phyloP scores from a whole-genome alignment of 2,113 vertebrate genomes.

The Budorcas taxicolor region DNA sequence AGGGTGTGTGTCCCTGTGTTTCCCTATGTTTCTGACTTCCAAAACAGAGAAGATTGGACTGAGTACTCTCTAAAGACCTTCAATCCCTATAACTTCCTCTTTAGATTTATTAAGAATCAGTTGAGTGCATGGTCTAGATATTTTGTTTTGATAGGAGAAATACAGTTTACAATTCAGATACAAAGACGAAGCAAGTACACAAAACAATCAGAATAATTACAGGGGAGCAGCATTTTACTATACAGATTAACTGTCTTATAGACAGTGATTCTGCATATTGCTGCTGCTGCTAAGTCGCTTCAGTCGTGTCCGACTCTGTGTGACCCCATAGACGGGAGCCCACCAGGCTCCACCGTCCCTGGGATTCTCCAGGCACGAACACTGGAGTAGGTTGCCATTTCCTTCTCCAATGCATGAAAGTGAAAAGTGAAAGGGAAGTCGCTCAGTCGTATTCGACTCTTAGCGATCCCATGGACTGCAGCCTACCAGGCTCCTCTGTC shows the following conservation, averaged over 20 bases:
- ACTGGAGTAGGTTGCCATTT: too few relatives aligned
- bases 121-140: not conserved
- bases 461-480: too few relatives aligned
- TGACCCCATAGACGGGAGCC: too few relatives aligned
- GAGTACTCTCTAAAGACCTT: not conserved
- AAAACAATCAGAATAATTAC: not conserved
- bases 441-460: too few relatives aligned
- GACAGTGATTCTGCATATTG: not conserved
- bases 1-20: not conserved
- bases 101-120: not conserved
- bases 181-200: not conserved
- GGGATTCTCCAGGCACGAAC: too few relatives aligned
- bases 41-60: not conserved
- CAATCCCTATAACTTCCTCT: not conserved
- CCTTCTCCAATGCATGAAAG: too few relatives aligned
- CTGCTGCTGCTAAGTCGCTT: too few relatives aligned
- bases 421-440: too few relatives aligned
- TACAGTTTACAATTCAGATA: not conserved
- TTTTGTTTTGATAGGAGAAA: conserved; percentile 13
- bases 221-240: not conserved
- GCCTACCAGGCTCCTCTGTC: too few relatives aligned
- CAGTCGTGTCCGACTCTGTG: too few relatives aligned
- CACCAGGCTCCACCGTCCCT: too few relatives aligned
- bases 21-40: not conserved
- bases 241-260: not conserved